phyloP scores from a whole-genome alignment of 2,888 invertebrate genomes.

The Trichopoda pennipes region DNA sequence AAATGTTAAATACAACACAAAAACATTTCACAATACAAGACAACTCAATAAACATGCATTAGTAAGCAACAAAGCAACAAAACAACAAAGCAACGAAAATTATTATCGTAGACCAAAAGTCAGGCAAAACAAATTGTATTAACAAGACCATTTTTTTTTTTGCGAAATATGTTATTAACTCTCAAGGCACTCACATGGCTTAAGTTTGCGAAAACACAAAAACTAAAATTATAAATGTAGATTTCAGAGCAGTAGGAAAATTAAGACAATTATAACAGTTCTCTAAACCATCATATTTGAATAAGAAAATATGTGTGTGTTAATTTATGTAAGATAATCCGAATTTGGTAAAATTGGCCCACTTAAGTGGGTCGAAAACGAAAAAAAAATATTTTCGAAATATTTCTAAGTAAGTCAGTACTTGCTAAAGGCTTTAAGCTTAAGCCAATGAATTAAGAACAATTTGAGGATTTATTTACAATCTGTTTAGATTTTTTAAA shows the following conservation, averaged over 20 bases:
- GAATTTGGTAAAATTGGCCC: no score
- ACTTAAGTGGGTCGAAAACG: no score
- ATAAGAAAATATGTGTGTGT: no score
- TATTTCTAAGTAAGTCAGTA: no score
- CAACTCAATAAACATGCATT: conserved; percentile 56
- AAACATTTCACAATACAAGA: conserved; percentile 20
- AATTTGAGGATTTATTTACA: no score
- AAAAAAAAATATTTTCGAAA: no score
- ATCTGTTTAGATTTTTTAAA: no score
- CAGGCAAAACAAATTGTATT: conserved; percentile 27
- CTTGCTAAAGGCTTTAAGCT: no score
- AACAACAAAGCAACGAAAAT: no score
- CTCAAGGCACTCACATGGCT: neutral
- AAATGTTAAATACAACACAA: conserved; percentile 22
- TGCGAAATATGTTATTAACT: conserved; percentile 9
- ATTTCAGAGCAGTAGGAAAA: neutral
- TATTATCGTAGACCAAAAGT: conserved; percentile 25
- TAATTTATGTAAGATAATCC: no score
- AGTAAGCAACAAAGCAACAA: conserved; percentile 8
- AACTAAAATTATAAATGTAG: neutral
- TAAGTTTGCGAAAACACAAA: neutral
- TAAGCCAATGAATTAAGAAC: no score
- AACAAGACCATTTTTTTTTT: conserved; percentile 23
- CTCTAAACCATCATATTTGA: neutral
- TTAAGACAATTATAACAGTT: conserved; percentile 1